Percentiles rank a stretch among this genome's conserved stretches.
These are phyloP conservation scores for Sinocyclocheilus anophthalmus DNA, from an alignment of 2,113 vertebrate species.

Conservation along the genomic window DNA sequence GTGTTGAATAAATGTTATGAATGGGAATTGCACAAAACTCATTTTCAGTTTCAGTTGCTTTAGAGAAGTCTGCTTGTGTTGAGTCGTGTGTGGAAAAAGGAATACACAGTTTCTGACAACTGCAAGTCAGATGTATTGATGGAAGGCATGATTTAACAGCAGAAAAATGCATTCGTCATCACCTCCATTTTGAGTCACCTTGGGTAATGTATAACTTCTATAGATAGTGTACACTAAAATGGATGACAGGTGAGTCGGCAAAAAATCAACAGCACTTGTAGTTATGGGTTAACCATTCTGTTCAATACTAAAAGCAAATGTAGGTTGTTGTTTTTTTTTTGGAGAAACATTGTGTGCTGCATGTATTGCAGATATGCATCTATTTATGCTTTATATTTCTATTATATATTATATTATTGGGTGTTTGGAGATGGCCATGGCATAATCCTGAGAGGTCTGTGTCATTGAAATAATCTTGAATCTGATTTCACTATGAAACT, in stretches of 20 bases:
- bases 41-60: not conserved
- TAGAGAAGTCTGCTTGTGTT: not conserved
- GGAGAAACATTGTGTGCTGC: not conserved
- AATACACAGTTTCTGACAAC: not conserved
- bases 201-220: conserved; percentile 52
- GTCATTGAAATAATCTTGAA: conserved; percentile 21
- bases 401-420: not conserved
- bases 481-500: conserved; percentile 42
- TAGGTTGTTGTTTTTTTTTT: not conserved
- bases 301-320: not conserved
- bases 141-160: not conserved
- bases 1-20: not conserved
- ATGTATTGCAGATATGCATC: not conserved
- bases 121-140: not conserved
- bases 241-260: conserved; percentile 35
- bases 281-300: conserved; percentile 18
- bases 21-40: not conserved
- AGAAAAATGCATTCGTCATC: conserved; percentile 22
- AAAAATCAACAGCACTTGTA: conserved; percentile 32
- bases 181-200: conserved; percentile 46
- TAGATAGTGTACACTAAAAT: conserved; percentile 53
- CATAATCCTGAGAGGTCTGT: not conserved
- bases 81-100: not conserved
- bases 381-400: not conserved
- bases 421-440: not conserved